Evolutionary conservation across 1,140 invertebrate species (phyloP).

Genomic region (Drosophila takahashii): DNA sequence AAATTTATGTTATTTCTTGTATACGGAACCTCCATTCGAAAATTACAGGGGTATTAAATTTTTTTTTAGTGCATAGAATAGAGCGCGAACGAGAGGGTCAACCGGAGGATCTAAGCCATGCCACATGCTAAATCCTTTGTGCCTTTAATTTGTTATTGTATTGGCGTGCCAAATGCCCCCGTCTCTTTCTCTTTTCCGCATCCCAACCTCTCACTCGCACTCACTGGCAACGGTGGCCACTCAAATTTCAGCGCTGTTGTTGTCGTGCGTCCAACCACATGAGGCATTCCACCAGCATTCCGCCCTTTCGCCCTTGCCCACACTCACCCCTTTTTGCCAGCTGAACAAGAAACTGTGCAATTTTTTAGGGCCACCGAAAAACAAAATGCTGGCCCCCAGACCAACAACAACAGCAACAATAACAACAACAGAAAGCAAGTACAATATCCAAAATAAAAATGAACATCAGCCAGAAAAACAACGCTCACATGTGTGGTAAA

Average conservation of each 20-base stretch:
- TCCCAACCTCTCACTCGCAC: neutral
- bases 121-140: constrained; percentile 77
- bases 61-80: neutral
- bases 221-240: constrained; percentile 29
- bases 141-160: constrained; percentile 81
- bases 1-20: too few species aligned
- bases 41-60: neutral
- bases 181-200: constrained; percentile 4
- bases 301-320: neutral
- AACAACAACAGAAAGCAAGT: neutral
- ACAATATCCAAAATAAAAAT: constrained; percentile 9
- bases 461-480: constrained; percentile 25
- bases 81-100: neutral
- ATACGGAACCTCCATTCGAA: too few species aligned
- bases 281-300: constrained; percentile 36
- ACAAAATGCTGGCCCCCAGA: constrained; percentile 63
- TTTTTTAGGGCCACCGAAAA: constrained; percentile 65
- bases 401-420: constrained; percentile 28
- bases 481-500: constrained; percentile 12
- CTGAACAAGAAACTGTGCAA: constrained; percentile 76
- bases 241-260: constrained; percentile 72
- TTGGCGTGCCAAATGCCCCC: constrained; percentile 69
- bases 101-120: constrained; percentile 68
- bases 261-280: constrained; percentile 70
- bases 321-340: constrained; percentile 16